Evolutionary conservation across 1,140 invertebrate species (phyloP).

Genomic region (Zaprionus gabonicus): DNA sequence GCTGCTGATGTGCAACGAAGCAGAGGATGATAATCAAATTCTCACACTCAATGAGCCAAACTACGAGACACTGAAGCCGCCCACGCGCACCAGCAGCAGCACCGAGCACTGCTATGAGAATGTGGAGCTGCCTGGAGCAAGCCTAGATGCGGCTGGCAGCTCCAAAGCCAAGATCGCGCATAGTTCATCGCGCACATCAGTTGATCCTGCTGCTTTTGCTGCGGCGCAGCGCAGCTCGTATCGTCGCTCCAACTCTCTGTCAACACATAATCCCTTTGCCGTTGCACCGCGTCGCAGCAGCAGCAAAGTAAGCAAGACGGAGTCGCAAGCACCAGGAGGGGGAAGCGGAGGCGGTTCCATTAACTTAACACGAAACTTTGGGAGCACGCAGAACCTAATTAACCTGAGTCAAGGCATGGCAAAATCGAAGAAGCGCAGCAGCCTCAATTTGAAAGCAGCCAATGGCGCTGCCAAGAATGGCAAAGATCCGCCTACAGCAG

Average conservation of each 20-base stretch:
- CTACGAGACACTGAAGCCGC: constrained; percentile 80
- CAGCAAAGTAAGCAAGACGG: constrained; percentile 61
- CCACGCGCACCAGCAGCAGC: constrained; percentile 35
- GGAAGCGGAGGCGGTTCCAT: constrained; percentile 56
- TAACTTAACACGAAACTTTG: constrained; percentile 76
- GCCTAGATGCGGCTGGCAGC: constrained; percentile 1
- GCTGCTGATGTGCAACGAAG: constrained; percentile 70
- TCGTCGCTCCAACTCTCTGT: constrained; percentile 74
- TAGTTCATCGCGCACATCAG: constrained; percentile 40
- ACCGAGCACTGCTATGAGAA: constrained; percentile 73
- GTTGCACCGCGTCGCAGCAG: constrained; percentile 65
- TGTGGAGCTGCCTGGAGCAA: constrained; percentile 56
- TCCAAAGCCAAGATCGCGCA: constrained; percentile 59
- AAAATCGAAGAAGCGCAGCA: constrained; percentile 82
- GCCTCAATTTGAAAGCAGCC: constrained; percentile 74
- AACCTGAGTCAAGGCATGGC: constrained; percentile 76
- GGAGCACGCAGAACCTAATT: constrained; percentile 81
- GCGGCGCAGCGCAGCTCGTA: constrained; percentile 59
- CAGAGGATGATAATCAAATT: constrained; percentile 80
- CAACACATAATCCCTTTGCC: constrained; percentile 75
- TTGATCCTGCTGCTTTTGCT: constrained; percentile 34
- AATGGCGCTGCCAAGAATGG: constrained; percentile 55
- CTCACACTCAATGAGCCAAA: constrained; percentile 80
- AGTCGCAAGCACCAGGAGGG: constrained; percentile 22
- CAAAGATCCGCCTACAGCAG: constrained; percentile 59